phyloP scores from a whole-genome alignment of 2,888 invertebrate genomes.

The Polymixis flavicincta region DNA sequence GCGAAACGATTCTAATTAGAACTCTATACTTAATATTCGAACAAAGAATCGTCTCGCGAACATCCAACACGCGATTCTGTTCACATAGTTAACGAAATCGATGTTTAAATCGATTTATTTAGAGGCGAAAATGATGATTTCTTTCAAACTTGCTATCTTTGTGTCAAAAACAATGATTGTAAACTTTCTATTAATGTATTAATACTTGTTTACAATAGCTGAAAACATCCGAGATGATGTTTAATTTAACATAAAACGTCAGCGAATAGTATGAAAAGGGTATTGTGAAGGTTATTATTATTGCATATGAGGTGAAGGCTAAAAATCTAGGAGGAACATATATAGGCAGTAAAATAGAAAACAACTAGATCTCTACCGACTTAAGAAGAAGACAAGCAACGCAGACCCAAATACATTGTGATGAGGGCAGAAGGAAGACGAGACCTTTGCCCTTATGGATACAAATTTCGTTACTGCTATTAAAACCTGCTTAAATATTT shows the following conservation, averaged over 20 bases:
- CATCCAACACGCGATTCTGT: slow-evolving; percentile 76
- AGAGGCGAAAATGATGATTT: slow-evolving; percentile 15
- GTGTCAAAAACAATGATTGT: background rate
- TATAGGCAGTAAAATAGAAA: background rate
- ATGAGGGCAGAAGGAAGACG: background rate
- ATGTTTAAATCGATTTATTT: slow-evolving; percentile 59
- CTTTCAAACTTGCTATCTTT: background rate
- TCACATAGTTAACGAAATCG: slow-evolving; percentile 72
- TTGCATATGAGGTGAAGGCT: background rate
- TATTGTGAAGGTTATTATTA: background rate
- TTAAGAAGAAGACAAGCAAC: background rate
- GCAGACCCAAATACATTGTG: background rate
- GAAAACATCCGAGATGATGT: slow-evolving; percentile 1
- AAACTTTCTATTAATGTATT: background rate
- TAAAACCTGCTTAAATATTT: background rate
- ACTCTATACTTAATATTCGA: slow-evolving; percentile 67
- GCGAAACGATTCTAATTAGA: slow-evolving; percentile 73
- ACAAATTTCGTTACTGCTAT: background rate
- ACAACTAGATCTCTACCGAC: background rate
- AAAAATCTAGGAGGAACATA: background rate
- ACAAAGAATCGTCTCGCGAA: slow-evolving; percentile 70
- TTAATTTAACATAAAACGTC: background rate
- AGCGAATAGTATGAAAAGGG: background rate
- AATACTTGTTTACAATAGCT: no score
- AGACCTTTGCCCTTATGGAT: background rate